Evolutionary conservation across 2,797 vertebrate species (phyloP).

Genomic region (Smutsia gigantea): DNA sequence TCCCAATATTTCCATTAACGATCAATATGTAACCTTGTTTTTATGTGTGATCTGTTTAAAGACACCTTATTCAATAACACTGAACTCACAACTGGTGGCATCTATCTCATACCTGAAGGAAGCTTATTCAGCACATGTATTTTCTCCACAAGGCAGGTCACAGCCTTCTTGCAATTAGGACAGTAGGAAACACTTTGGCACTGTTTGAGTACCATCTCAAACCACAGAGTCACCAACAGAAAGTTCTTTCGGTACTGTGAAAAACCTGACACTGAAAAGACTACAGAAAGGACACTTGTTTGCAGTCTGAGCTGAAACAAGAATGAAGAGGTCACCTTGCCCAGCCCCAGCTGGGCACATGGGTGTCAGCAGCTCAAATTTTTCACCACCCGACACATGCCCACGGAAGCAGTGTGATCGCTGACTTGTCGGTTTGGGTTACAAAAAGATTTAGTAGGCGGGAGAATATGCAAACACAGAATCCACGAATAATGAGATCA

Average conservation of each 20-base stretch:
- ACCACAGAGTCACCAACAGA: background rate
- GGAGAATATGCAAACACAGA: rapidly evolving
- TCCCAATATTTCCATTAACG: background rate
- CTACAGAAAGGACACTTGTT: background rate
- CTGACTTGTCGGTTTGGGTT: background rate
- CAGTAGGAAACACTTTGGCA: background rate
- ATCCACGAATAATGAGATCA: rapidly evolving
- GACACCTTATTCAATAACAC: background rate
- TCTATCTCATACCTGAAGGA: rapidly evolving
- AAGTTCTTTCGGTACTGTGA: background rate
- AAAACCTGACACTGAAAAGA: background rate
- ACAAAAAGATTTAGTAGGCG: rapidly evolving
- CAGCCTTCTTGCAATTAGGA: background rate
- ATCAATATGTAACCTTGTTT: background rate
- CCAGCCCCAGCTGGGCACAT: background rate
- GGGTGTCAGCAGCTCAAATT: background rate
- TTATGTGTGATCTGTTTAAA: background rate
- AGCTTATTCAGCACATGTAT: background rate
- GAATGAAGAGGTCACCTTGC: background rate
- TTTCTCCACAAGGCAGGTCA: background rate
- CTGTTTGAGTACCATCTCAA: background rate
- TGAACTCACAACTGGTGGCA: rapidly evolving
- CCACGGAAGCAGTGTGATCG: background rate
- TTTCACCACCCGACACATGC: rapidly evolving
- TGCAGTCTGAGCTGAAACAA: background rate